Evolutionary conservation across 2,888 invertebrate species (phyloP).

Genomic region (Myathropa florea): DNA sequence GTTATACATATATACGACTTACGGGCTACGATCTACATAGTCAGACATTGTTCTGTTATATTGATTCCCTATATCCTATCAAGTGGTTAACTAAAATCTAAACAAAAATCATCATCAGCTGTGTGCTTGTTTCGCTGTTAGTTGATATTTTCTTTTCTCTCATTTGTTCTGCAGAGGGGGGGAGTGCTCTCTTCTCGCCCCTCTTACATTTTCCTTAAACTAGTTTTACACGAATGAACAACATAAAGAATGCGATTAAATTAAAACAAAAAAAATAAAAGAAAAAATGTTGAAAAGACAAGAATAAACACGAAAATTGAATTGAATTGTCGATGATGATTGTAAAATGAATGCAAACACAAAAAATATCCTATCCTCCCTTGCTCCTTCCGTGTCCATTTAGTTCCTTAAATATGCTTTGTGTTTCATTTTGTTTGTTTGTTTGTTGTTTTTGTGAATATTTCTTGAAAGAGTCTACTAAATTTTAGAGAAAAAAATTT

Average conservation of each 20-base stretch:
- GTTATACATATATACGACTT: slow-evolving; percentile 47
- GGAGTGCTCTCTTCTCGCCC: neutral
- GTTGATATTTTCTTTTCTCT: slow-evolving; percentile 16
- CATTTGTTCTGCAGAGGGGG: neutral
- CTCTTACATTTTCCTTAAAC: slow-evolving; percentile 35
- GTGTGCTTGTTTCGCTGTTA: slow-evolving; percentile 22
- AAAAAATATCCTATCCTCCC: neutral
- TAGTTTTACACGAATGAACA: slow-evolving; percentile 40
- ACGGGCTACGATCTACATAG: slow-evolving; percentile 61
- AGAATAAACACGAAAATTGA: slow-evolving; percentile 1
- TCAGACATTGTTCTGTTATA: slow-evolving; percentile 65
- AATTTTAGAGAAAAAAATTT: slow-evolving; percentile 18
- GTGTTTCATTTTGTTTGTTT: slow-evolving; percentile 1
- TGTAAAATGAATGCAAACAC: neutral
- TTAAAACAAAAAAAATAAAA: neutral
- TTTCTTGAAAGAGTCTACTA: slow-evolving; percentile 33
- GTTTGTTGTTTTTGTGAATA: slow-evolving; percentile 13
- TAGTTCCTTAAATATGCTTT: slow-evolving; percentile 17
- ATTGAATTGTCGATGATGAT: slow-evolving; percentile 39
- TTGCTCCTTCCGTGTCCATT: slow-evolving; percentile 16
- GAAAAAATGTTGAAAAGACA: neutral
- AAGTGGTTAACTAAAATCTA: slow-evolving; percentile 28
- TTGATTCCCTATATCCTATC: slow-evolving; percentile 9
- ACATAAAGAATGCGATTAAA: slow-evolving; percentile 26
- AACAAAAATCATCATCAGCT: slow-evolving; percentile 19